Evolutionary conservation across 2,888 invertebrate species (phyloP).

Genomic region (Heliconius cydno): DNA sequence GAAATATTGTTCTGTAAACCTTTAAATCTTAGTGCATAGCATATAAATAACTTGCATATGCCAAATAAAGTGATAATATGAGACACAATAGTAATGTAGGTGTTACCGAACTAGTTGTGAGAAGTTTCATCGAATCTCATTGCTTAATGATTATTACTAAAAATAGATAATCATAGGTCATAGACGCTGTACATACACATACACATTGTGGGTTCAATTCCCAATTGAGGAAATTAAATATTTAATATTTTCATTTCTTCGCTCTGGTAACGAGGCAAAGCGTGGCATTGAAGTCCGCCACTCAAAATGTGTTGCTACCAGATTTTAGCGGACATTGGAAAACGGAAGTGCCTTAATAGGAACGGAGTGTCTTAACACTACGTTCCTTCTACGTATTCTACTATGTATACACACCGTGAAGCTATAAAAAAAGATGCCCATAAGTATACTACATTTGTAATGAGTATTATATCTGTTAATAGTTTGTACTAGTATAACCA

Average conservation of each 20-base stretch:
- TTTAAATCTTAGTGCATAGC: constrained; percentile 69
- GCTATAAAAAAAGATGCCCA: background rate
- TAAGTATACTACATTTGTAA: background rate
- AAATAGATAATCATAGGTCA: background rate
- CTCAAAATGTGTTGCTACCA: no score
- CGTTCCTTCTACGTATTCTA: no score
- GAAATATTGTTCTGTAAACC: constrained; percentile 56
- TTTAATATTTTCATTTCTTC: no score
- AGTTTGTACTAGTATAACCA: constrained; percentile 10
- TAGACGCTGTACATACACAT: no score
- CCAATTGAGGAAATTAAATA: no score
- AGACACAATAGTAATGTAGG: constrained; percentile 61
- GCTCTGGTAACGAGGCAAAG: no score
- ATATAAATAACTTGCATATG: constrained; percentile 70
- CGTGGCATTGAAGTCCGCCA: no score
- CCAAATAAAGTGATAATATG: constrained; percentile 76
- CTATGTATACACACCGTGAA: no score
- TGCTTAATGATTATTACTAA: background rate
- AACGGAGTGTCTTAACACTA: no score
- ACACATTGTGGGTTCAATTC: no score
- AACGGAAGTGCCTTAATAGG: no score
- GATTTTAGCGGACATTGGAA: no score
- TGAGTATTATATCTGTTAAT: background rate
- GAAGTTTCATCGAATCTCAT: constrained; percentile 9
- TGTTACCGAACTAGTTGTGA: constrained; percentile 55